A percentile compares a stretch with the other conserved stretches of the same genome.
phyloP scores from a whole-genome alignment of 1,140 invertebrate genomes.

The Philaenus spumarius region DNA sequence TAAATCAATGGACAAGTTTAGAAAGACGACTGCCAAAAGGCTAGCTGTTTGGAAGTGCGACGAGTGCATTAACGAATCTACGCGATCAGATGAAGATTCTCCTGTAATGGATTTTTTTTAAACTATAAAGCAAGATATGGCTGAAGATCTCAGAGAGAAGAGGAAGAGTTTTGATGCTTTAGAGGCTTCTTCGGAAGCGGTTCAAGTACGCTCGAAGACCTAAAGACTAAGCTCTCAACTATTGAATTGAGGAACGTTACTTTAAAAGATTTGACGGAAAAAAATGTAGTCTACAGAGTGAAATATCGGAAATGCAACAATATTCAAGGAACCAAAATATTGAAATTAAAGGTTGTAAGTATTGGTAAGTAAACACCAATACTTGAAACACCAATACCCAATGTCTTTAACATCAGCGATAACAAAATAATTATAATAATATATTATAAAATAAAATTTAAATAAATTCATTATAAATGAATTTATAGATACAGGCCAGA shows the following conservation, averaged over 20 bases:
- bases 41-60: too few relatives aligned
- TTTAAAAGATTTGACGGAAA: not conserved
- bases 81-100: not conserved
- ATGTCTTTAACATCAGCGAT: too few relatives aligned
- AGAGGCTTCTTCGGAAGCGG: not conserved
- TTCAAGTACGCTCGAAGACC: not conserved
- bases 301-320: not conserved
- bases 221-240: not conserved
- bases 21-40: not conserved
- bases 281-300: not conserved
- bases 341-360: slow-evolving; percentile 3
- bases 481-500: too few relatives aligned
- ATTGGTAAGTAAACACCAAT: too few relatives aligned
- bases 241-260: not conserved
- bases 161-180: not conserved
- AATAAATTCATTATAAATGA: too few relatives aligned
- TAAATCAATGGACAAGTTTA: not conserved
- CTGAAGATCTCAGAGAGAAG: too few relatives aligned
- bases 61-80: too few relatives aligned
- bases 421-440: too few relatives aligned
- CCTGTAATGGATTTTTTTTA: not conserved
- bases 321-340: not conserved
- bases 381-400: too few relatives aligned
- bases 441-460: too few relatives aligned
- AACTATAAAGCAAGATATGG: too few relatives aligned